Conservation (phyloP, 2,797 vertebrate genomes). For the Lemur catta region DNA sequence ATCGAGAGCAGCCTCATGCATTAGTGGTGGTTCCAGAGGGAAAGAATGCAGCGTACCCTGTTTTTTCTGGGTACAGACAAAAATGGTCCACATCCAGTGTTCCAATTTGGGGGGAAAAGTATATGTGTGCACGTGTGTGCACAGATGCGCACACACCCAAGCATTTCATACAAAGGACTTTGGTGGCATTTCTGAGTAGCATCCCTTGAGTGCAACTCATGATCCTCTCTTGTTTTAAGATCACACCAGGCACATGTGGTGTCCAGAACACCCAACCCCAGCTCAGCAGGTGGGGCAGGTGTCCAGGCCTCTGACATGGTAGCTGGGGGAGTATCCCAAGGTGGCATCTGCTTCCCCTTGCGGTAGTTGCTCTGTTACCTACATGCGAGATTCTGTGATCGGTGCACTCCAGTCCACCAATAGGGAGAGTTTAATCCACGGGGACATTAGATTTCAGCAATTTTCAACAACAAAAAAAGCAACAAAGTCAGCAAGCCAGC, state of each 20-base stretch:
- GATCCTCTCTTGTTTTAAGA: neutral
- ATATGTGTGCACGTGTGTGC: too few relatives aligned
- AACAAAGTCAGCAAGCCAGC: neutral
- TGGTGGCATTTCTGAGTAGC: neutral
- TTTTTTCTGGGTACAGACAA: neutral
- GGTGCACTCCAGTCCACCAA: neutral
- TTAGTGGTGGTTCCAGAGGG: neutral
- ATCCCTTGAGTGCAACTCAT: neutral
- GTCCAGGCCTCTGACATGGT: neutral
- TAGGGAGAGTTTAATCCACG: neutral
- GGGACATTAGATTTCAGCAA: neutral
- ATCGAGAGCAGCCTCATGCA: neutral
- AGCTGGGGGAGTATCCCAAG: neutral
- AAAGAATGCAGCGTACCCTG: neutral
- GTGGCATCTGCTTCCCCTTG: neutral
- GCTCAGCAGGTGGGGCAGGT: neutral
- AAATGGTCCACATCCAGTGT: neutral
- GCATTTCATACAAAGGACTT: neutral
- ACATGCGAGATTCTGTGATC: neutral
- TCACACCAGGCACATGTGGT: neutral
- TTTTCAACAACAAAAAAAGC: neutral
- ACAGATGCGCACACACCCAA: neutral
- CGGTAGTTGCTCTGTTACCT: neutral
- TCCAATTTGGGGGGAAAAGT: neutral
- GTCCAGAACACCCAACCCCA: neutral